These are phyloP conservation scores for Kryptopterus vitreolus DNA, from an alignment of 2,797 vertebrate genomes.

Conservation along the genomic window DNA sequence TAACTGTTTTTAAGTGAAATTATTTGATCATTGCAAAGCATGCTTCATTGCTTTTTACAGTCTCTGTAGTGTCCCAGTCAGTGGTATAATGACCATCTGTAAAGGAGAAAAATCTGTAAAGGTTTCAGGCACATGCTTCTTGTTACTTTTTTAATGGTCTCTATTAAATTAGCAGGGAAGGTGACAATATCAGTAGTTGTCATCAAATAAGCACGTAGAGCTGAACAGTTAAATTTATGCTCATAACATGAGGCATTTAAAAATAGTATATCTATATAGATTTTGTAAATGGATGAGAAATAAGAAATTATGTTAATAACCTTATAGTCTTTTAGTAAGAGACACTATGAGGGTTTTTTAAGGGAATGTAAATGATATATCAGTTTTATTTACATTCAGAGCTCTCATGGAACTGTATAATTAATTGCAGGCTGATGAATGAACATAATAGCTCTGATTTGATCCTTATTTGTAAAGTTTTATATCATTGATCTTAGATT, in stretches of 20 bases:
- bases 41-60: neutral
- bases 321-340: neutral
- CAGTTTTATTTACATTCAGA: neutral
- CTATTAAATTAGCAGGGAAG: neutral
- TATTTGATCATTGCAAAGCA: neutral
- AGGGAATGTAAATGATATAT: neutral
- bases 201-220: neutral
- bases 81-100: neutral
- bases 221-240: neutral
- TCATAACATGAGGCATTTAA: neutral
- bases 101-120: neutral
- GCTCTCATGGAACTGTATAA: neutral
- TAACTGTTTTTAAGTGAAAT: conserved; percentile 15
- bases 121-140: conserved; percentile 1
- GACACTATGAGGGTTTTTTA: neutral
- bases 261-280: neutral
- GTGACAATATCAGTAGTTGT: neutral
- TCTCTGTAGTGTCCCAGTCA: neutral
- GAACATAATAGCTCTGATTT: neutral
- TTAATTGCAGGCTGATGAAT: neutral
- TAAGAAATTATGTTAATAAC: neutral
- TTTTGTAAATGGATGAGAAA: neutral
- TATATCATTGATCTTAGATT: neutral
- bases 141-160: neutral
- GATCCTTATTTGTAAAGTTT: neutral